A percentile compares a stretch with the other conserved stretches of the same genome.
Evolutionary conservation across 2,888 invertebrate species (phyloP).

Genomic region (Orthosia incerta): DNA sequence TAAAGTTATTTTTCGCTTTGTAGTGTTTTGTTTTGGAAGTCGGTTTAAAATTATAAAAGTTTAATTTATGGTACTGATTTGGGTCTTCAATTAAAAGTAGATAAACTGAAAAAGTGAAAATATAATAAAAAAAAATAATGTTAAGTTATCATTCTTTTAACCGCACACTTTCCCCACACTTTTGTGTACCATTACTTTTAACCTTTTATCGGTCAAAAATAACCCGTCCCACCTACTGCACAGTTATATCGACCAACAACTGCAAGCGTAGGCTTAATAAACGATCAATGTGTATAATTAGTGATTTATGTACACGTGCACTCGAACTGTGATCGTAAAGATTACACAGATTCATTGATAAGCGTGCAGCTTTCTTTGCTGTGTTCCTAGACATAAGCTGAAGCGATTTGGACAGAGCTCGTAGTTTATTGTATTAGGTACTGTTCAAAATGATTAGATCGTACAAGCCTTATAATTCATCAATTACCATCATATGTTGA

Average conservation of each 20-base stretch:
- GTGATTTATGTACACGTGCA: conserved; percentile 55
- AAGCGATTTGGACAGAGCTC: conserved; percentile 13
- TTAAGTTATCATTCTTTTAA: too few species aligned
- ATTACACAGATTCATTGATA: conserved; percentile 61
- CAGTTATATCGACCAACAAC: conserved; percentile 12
- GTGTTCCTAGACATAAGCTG: not conserved
- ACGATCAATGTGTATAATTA: conserved; percentile 55
- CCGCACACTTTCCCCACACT: too few species aligned
- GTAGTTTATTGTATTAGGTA: too few species aligned
- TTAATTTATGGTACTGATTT: not conserved
- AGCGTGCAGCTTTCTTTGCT: conserved; percentile 40
- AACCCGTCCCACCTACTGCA: not conserved
- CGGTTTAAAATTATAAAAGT: too few species aligned
- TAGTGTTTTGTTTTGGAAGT: too few species aligned
- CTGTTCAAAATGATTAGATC: too few species aligned
- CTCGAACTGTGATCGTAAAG: conserved; percentile 52
- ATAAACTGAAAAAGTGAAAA: not conserved
- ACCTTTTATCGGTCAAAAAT: not conserved
- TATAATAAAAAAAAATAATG: not conserved
- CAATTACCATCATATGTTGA: too few species aligned
- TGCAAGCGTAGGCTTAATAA: conserved; percentile 50
- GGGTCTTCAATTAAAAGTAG: too few species aligned
- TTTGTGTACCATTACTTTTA: not conserved
- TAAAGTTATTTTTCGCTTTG: too few species aligned
- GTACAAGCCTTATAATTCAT: too few species aligned